Base-by-base conservation (phyloP, 2,113 vertebrate genomes). In the Ceyx margarethae region DNA sequence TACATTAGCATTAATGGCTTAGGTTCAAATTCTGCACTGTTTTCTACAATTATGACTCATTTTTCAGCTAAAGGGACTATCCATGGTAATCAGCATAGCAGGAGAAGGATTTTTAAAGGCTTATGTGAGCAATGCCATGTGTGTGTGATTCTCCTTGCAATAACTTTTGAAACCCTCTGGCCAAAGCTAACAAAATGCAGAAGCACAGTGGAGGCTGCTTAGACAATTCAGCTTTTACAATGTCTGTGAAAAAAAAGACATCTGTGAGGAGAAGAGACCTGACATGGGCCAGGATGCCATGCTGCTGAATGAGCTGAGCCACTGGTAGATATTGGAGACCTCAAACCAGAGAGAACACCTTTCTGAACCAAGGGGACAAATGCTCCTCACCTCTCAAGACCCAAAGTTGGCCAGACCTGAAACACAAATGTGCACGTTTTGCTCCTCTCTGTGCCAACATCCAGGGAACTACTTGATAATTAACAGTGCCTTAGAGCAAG, bases 1-100 rank as follows among this genome's bases (percentile, higher is more conserved):
- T 93, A 85, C 89, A 93, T 77, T 94, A 91, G 72, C 81, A 77
- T 93, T 95, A 96, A 93, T 92, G 81, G 86, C 91, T 92, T 92
- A 82, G 60, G 87, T 91, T 91, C 89, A 85, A 94, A 92, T 91
- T 92, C 94, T 91, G 81, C 43, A 62, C 84, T 96, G 91, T 93
- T 91, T 95, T 92, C 92, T 76, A 79, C 77, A 93, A 87, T 92
- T 93, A 89, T 85, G 94, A 89, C 87, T 95, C 60, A 73, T 91
- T 95, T 94, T 92, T 94, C 89, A 94, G 94, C 75, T 87, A 92
- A 94, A 37, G 78, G 84, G 86, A 87, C 94, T 92, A 90, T 73
- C 81, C 81, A 74, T 53, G 91, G 78, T 87, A 82, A 93, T 95
- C 77, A 80, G 64, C 74, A 46, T 76, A 68, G 66, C 81, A 91